A percentile compares a stretch with the other conserved stretches of the same genome.
These are phyloP conservation scores for Leucoraja ocellata DNA, from an alignment of 2,797 vertebrate species.

Conservation along the genomic window DNA sequence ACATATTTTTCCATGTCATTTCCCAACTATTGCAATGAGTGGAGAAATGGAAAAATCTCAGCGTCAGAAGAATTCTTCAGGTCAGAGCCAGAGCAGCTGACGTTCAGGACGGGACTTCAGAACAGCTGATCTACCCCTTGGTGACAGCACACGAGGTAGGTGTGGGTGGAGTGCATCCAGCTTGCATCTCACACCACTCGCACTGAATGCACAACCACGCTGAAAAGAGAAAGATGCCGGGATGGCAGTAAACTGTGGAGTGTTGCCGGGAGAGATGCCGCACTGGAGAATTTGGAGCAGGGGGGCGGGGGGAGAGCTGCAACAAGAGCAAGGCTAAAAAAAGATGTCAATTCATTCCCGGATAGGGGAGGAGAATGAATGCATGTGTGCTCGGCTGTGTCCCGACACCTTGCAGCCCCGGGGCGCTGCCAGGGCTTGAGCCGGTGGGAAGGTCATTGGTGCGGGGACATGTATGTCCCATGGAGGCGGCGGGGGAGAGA, in stretches of 20 bases:
- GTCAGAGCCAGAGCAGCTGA: not conserved
- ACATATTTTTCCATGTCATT: not conserved
- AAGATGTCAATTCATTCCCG: too few relatives aligned
- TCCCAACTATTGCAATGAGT: not conserved
- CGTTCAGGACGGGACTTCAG: too few relatives aligned
- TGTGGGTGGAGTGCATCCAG: not conserved
- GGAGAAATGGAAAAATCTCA: not conserved
- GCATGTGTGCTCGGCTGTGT: too few relatives aligned
- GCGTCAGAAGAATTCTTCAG: too few relatives aligned
- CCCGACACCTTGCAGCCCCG: too few relatives aligned
- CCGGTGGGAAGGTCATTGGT: constrained; percentile 2
- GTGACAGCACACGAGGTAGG: not conserved
- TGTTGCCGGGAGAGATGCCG: not conserved
- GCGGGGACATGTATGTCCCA: not conserved
- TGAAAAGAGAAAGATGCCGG: not conserved
- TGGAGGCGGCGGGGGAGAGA: too few relatives aligned
- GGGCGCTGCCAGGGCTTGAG: too few relatives aligned
- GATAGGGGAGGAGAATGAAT: too few relatives aligned
- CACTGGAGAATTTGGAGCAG: not conserved
- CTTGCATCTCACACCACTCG: not conserved
- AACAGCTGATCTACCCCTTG: not conserved
- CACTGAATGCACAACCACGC: too few relatives aligned
- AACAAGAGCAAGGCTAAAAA: not conserved
- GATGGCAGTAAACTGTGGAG: not conserved
- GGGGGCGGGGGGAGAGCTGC: not conserved